Percentiles rank a stretch among this genome's conserved stretches.
phyloP scores from a whole-genome alignment of 2,888 invertebrate genomes.

The Opisthograptis luteolata region DNA sequence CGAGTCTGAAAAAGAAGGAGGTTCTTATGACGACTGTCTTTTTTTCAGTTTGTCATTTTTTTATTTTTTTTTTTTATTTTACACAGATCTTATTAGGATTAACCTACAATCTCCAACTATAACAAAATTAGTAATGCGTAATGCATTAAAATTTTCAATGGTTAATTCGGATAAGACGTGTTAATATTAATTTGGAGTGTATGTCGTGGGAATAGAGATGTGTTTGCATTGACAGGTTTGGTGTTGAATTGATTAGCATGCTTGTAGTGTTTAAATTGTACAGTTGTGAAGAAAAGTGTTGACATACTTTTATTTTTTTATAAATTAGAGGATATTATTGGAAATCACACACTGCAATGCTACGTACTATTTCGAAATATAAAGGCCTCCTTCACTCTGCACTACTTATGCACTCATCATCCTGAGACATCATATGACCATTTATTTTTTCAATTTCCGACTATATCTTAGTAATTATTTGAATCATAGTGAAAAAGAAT shows the following conservation, averaged over 20 bases:
- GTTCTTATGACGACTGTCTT: too few relatives aligned
- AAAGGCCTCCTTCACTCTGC: too few relatives aligned
- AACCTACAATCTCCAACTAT: conserved; percentile 7
- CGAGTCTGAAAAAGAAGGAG: too few relatives aligned
- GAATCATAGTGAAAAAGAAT: too few relatives aligned
- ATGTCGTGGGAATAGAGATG: conserved; percentile 2
- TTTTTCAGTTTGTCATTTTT: too few relatives aligned
- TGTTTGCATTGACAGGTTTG: conserved; percentile 1
- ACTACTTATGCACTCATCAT: too few relatives aligned
- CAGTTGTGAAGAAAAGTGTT: conserved; percentile 9
- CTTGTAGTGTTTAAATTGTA: conserved; percentile 8
- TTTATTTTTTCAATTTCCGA: too few relatives aligned
- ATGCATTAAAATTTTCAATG: conserved; percentile 14
- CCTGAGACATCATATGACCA: too few relatives aligned
- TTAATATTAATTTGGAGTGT: neutral
- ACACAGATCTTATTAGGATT: neutral
- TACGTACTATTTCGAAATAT: too few relatives aligned
- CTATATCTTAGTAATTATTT: too few relatives aligned
- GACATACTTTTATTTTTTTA: neutral
- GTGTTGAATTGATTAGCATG: conserved; percentile 8
- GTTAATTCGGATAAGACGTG: neutral
- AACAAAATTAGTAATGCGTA: neutral
- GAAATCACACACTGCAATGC: too few relatives aligned
- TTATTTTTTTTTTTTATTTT: neutral
- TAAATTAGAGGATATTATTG: too few relatives aligned